Evolutionary conservation across 1,140 invertebrate species (phyloP).

Genomic region (Steinernema khuongi): DNA sequence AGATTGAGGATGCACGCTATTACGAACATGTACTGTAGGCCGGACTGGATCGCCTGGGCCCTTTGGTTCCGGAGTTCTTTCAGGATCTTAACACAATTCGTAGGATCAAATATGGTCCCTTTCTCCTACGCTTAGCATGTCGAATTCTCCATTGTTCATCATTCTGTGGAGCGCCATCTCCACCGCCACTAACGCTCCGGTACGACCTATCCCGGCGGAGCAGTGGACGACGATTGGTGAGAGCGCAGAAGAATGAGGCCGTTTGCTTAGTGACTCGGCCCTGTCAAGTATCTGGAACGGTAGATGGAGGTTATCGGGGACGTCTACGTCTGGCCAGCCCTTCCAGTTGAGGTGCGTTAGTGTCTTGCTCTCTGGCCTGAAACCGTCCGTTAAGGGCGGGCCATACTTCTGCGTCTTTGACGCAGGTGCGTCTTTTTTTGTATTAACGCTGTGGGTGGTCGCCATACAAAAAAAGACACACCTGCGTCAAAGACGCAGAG

Average conservation of each 20-base stretch:
- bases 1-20: neutral
- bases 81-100: neutral
- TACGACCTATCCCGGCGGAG: neutral
- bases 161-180: neutral
- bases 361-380: neutral
- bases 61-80: neutral
- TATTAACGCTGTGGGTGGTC: too few species aligned
- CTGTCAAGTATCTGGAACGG: neutral
- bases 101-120: neutral
- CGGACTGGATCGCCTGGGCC: neutral
- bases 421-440: too few species aligned
- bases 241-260: neutral
- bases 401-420: too few species aligned
- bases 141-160: neutral
- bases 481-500: too few species aligned
- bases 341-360: conserved; percentile 8
- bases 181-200: neutral
- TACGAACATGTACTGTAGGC: neutral
- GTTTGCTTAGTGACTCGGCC: neutral
- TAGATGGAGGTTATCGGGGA: conserved; percentile 1
- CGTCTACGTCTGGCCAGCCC: neutral
- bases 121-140: neutral
- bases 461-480: too few species aligned
- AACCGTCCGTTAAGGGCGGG: neutral
- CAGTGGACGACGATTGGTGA: neutral